Conservation (phyloP, 2,888 invertebrate species). For the Andrena trimmerana region DNA sequence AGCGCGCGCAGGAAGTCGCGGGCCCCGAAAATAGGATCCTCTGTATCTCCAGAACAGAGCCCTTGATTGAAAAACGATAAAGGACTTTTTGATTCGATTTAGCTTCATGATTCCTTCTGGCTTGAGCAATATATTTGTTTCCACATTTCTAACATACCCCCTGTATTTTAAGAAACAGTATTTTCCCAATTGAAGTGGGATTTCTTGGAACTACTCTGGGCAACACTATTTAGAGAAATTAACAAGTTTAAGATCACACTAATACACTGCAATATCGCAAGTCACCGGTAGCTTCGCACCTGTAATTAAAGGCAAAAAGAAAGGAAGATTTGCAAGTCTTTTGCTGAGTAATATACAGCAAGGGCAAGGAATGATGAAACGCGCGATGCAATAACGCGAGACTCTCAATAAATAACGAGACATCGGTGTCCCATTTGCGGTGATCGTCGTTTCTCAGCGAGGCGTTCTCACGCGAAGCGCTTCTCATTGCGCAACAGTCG, state of each 20-base stretch:
- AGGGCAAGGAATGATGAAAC: background rate
- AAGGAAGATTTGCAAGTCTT: background rate
- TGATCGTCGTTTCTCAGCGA: background rate
- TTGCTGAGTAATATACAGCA: background rate
- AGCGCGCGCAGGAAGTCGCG: background rate
- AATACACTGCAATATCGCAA: no score
- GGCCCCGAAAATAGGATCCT: background rate
- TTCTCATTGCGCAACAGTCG: conserved; percentile 38
- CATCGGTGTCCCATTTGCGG: conserved; percentile 26
- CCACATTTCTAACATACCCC: no score
- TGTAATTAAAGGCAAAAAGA: background rate
- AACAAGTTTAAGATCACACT: no score
- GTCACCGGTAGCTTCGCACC: no score
- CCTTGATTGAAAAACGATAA: background rate
- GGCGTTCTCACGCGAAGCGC: conserved; percentile 23
- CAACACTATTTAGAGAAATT: no score
- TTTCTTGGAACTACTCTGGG: no score
- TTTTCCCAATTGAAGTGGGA: no score
- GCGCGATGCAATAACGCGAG: conserved; percentile 11
- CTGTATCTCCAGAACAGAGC: background rate
- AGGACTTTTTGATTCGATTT: background rate
- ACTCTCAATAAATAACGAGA: conserved; percentile 22
- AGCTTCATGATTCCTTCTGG: background rate
- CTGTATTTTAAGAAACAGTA: no score
- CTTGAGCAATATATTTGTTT: no score